phyloP scores from a whole-genome alignment of 2,888 invertebrate genomes.

The Hoplodrina blanda region DNA sequence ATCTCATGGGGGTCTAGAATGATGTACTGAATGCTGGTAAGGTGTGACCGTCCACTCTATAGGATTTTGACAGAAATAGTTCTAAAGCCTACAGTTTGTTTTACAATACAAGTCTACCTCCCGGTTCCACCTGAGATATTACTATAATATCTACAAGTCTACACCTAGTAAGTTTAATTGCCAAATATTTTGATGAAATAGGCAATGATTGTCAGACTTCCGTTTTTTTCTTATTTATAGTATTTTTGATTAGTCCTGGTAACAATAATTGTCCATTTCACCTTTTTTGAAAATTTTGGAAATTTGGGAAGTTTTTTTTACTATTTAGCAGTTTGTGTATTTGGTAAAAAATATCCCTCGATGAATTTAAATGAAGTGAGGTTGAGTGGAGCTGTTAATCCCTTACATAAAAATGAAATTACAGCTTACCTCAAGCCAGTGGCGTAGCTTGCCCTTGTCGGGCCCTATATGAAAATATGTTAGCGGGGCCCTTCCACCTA shows the following conservation, averaged over 20 bases:
- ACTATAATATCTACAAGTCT: conserved; percentile 56
- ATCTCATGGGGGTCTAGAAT: too few species aligned
- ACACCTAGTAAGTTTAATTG: conserved; percentile 54
- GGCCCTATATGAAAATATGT: too few species aligned
- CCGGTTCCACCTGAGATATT: conserved; percentile 38
- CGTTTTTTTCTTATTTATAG: background rate
- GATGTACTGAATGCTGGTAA: too few species aligned
- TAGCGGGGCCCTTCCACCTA: too few species aligned
- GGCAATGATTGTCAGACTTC: background rate
- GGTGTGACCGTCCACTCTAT: background rate
- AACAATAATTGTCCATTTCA: conserved; percentile 1
- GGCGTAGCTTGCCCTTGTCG: too few species aligned
- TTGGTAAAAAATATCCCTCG: background rate
- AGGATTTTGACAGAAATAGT: conserved; percentile 22
- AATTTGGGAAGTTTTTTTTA: conserved; percentile 35
- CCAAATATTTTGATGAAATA: conserved; percentile 23
- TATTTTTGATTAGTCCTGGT: background rate
- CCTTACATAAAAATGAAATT: too few species aligned
- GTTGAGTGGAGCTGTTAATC: too few species aligned
- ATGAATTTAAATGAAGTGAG: background rate
- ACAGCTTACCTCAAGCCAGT: too few species aligned
- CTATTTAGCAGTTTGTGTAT: background rate
- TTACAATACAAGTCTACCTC: conserved; percentile 28
- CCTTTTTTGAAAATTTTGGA: too few species aligned
- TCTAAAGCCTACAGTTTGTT: conserved; percentile 18